phyloP scores from a whole-genome alignment of 2,113 vertebrate genomes.

The Chionis minor region DNA sequence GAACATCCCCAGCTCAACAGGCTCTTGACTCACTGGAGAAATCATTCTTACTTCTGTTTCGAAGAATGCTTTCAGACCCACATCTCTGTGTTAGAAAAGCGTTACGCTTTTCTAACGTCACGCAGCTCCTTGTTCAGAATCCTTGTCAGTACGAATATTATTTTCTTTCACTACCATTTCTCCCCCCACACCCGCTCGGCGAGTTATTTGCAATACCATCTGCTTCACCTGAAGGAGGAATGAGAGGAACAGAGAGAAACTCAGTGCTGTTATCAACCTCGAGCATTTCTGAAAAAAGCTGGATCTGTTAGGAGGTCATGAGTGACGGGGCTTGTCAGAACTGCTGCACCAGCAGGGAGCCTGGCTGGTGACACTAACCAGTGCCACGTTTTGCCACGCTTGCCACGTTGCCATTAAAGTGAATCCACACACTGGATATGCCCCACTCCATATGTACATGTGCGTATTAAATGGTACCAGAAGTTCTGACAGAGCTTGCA shows the following conservation, averaged over 20 bases:
- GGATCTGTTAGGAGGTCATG: background rate
- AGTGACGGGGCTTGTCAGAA: background rate
- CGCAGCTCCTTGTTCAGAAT: background rate
- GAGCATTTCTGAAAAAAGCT: background rate
- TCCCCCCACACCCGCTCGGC: background rate
- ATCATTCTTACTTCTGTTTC: background rate
- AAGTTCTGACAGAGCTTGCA: background rate
- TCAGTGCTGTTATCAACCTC: background rate
- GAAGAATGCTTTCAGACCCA: background rate
- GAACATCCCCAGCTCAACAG: background rate
- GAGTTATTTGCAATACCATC: constrained; percentile 5
- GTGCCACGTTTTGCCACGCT: background rate
- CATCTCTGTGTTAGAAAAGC: background rate
- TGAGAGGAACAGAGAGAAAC: background rate
- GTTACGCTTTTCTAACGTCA: background rate
- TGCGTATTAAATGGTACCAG: background rate
- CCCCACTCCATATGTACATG: background rate
- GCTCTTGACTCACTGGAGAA: background rate
- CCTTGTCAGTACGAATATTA: background rate
- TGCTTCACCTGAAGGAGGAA: constrained; percentile 44
- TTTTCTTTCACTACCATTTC: background rate
- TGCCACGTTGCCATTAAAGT: background rate
- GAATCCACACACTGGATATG: background rate
- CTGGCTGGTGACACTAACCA: background rate
- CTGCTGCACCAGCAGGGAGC: background rate